Evolutionary conservation across 2,113 vertebrate genomes (phyloP), one percentile per base, ranked within the genome.

Genomic region (Pterophyllum scalare): DNA sequence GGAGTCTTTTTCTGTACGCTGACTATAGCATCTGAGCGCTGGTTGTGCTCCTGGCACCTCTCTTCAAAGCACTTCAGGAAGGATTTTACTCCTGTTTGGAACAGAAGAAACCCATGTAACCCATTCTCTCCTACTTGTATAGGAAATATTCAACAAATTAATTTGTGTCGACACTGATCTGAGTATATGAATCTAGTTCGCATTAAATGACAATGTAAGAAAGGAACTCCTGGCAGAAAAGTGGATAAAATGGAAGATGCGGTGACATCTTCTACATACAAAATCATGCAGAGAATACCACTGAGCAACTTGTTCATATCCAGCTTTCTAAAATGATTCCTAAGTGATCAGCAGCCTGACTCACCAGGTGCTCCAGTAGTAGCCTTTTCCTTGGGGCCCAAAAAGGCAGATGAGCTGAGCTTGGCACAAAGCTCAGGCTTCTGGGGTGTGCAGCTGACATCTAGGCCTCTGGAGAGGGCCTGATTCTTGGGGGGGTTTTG

Each of bases 21-120:
- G 40, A 61, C 89, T 24, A 33, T 88, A 3, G 93, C 80, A 43
- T 93, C 90, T 28, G 97, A 96, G 79, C 93, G 95, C 24, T 49
- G 94, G 59, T 82, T 85, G 8, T 88, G 96, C 64, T 99, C 96
- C 74, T 97, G 96, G 88, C 96, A 97, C 81, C 89, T 93, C 77
- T 99, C 98, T 54, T 96, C 97, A 94, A 99, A 99, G 59, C 96
- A 97, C 90, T 98, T 97, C 94, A 98, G 94, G 87, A 99, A 99
- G 78, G 97, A 96, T 83, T 98, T 99, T 26, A 98, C 97, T 86
- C 95, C 97, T 83, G 80, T 80, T 81, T 9, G 33, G 2, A n/a
- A 22, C 4, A 2, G 57, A 10, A 11, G 2, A 17, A n/a, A 57
- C 3, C 3, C 38, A 59, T 13, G 26, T 10, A 19, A 9, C 3